Evolutionary conservation across 2,113 vertebrate species (phyloP).

Genomic region (Octodon degus): DNA sequence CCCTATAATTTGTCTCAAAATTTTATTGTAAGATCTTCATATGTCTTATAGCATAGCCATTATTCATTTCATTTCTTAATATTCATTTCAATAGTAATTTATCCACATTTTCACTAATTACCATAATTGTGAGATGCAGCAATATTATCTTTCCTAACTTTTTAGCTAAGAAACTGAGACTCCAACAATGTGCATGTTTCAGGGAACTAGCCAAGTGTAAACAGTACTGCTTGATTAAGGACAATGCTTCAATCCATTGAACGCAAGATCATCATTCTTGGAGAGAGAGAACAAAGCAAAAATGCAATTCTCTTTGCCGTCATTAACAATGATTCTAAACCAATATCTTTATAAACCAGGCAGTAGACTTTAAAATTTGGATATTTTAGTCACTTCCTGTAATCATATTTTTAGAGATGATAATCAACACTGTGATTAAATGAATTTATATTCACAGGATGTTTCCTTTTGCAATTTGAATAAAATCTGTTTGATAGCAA

Average conservation of each 20-base stretch:
- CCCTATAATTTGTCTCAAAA: not conserved
- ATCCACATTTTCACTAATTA: not conserved
- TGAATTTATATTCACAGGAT: not conserved
- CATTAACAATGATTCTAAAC: not conserved
- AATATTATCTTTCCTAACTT: not conserved
- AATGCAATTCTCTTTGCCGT: not conserved
- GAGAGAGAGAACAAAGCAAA: not conserved
- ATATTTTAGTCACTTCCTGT: not conserved
- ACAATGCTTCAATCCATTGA: not conserved
- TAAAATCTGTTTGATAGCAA: not conserved
- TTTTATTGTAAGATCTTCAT: not conserved
- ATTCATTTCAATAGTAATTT: not conserved
- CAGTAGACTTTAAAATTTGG: not conserved
- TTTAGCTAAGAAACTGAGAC: not conserved
- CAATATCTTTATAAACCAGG: not conserved
- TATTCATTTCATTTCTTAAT: not conserved
- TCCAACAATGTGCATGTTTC: not conserved
- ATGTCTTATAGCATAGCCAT: not conserved
- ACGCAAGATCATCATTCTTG: fast-evolving
- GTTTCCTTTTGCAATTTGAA: not conserved
- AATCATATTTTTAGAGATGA: not conserved
- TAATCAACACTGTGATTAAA: not conserved
- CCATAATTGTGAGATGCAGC: not conserved
- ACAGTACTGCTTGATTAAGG: not conserved
- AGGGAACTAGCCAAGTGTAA: not conserved